Conservation (phyloP, 2,797 vertebrate genomes). For the Bovichtus diacanthus region DNA sequence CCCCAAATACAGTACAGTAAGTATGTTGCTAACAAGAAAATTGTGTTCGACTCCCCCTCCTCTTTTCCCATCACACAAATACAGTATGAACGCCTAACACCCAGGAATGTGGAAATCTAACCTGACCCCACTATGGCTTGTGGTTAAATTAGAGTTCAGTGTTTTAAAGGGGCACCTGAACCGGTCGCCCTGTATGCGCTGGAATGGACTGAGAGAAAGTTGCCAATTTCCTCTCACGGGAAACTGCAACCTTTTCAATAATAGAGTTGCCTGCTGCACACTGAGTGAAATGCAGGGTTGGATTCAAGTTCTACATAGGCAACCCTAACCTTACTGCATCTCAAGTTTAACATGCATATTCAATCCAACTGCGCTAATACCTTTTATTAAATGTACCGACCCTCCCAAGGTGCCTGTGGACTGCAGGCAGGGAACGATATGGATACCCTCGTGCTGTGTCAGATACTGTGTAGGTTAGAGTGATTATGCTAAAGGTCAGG, state of each 20-base stretch:
- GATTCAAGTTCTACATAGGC: constrained; percentile 30
- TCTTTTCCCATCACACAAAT: constrained; percentile 10
- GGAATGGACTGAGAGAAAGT: constrained; percentile 26
- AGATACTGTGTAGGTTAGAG: constrained; percentile 62
- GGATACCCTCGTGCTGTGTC: constrained; percentile 48
- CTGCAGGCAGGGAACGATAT: constrained; percentile 23
- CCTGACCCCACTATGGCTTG: constrained; percentile 34
- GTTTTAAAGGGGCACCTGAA: constrained; percentile 52
- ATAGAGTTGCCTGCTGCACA: constrained; percentile 38
- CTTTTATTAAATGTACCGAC: constrained; percentile 51
- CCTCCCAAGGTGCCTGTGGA: constrained; percentile 40
- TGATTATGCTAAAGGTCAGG: constrained; percentile 75
- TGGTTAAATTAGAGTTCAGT: constrained; percentile 51
- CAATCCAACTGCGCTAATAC: constrained; percentile 47
- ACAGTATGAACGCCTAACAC: constrained; percentile 27
- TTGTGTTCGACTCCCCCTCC: neutral
- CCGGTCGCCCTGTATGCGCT: constrained; percentile 3
- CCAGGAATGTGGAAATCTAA: constrained; percentile 28
- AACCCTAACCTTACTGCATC: constrained; percentile 26
- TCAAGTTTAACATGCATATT: constrained; percentile 50
- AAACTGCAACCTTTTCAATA: constrained; percentile 43
- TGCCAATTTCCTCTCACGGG: constrained; percentile 31
- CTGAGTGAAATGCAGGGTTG: constrained; percentile 16
- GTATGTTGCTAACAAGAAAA: constrained; percentile 13
- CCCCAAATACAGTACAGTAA: constrained; percentile 16